Evolutionary conservation across 2,888 invertebrate genomes (phyloP), one percentile per base, ranked within the genome.

Genomic region (Lamproptera curius): DNA sequence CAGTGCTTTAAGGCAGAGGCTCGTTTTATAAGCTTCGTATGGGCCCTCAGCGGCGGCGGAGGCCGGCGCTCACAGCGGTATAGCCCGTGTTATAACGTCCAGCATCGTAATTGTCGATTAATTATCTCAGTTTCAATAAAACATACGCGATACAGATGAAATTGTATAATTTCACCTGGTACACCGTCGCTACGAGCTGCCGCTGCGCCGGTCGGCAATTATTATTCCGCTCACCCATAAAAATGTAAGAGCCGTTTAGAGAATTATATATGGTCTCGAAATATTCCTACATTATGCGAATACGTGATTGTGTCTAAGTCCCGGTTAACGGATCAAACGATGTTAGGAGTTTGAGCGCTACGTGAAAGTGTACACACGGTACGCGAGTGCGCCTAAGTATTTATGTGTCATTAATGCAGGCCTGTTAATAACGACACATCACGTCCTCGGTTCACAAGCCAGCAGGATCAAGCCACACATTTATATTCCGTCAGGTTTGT

Each of bases 71-170:
- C 85, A 75, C 86, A 86, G 85, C 85, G 81, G 84, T 80, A 71
- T 72, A 71, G 70, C 81, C 63, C 67, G 66, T 69, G 70, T 72
- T 79, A 76, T 78, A 76, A 71, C 74, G 65, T 75, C 81, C 81
- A 79, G 82, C 82, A 76, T 84, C 80, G 85, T 85, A 82, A 86
- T 85, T 77, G 80, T 74, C 85, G 75, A 85, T 87, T 87, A 83
- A 85, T 87, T 85, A 85, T 83, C 74, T 77, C 73, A 67, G 68
- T 78, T 81, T 81, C 78, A 83, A 85, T 85, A 85, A 85, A 83
- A 86, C 76, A 82, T 81, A 77, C 71, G 73, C 73, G 70, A 70
- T 76, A 73, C 75, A 75, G 70, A 81, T 81, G 67, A 82, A 81
- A 81, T 78, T 73, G 83, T 83, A 81, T 82, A 84, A 82, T 80